These are phyloP conservation scores for Austrolebias charrua DNA, from an alignment of 2,797 vertebrate genomes.

Conservation along the genomic window DNA sequence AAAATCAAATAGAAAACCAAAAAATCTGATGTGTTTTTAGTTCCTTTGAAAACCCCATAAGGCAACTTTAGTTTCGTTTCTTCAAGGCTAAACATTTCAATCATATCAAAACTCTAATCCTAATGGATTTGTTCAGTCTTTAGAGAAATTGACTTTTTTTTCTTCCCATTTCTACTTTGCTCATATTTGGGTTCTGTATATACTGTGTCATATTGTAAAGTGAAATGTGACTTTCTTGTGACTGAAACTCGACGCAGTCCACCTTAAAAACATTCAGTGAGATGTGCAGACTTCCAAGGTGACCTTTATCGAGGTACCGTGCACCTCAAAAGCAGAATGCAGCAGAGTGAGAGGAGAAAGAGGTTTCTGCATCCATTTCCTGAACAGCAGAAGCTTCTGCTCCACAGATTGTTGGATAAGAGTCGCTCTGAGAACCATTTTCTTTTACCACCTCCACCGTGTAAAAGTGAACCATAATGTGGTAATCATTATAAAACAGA, in stretches of 20 bases:
- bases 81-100: neutral
- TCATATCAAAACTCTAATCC: neutral
- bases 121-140: neutral
- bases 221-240: slow-evolving; percentile 5
- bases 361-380: slow-evolving; percentile 3
- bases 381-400: neutral
- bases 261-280: slow-evolving; percentile 43
- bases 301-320: slow-evolving; percentile 40
- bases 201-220: neutral
- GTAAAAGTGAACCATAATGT: slow-evolving; percentile 24
- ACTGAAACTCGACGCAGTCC: slow-evolving; percentile 54
- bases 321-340: slow-evolving; percentile 30
- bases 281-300: slow-evolving; percentile 55
- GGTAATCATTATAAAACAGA: slow-evolving; percentile 20
- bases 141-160: neutral
- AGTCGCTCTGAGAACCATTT: neutral
- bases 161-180: slow-evolving; percentile 10
- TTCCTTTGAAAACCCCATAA: no score
- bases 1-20: neutral
- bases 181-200: neutral
- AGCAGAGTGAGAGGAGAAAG: slow-evolving; percentile 22
- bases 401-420: slow-evolving; percentile 10
- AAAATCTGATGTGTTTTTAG: neutral
- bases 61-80: no score
- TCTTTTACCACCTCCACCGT: slow-evolving; percentile 3